Evolutionary conservation across 2,797 vertebrate genomes (phyloP).

Genomic region (Capromys pilorides): DNA sequence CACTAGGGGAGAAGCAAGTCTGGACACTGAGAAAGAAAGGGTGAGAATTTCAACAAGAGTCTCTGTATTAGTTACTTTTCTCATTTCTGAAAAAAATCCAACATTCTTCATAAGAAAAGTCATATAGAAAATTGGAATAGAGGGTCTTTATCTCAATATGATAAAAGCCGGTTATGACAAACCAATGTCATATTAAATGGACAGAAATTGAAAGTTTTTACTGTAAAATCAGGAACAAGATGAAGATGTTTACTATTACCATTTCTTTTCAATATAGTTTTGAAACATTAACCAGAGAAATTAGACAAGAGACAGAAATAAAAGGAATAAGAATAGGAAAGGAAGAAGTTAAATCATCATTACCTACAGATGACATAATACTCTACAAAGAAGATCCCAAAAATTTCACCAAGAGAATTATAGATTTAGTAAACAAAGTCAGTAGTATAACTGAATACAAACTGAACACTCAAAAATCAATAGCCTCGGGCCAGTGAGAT

Average conservation of each 20-base stretch:
- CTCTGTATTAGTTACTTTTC: background rate
- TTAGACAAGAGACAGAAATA: background rate
- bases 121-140: background rate
- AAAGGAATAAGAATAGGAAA: background rate
- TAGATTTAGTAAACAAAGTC: background rate
- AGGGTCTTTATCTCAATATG: background rate
- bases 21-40: background rate
- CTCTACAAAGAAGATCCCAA: background rate
- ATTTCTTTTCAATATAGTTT: background rate
- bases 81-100: background rate
- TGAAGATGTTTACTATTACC: background rate
- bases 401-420: background rate
- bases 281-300: background rate
- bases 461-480: too few species aligned
- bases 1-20: background rate
- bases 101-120: background rate
- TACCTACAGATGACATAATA: background rate
- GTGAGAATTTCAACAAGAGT: background rate
- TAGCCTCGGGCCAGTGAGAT: too few species aligned
- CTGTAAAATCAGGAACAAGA: background rate
- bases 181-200: background rate
- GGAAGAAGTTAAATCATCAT: background rate
- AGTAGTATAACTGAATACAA: background rate
- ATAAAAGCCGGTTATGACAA: background rate
- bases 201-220: background rate